Evolutionary conservation across 2,113 vertebrate species (phyloP), one percentile per base, ranked within the genome.

Genomic region (Litocranius walleri): DNA sequence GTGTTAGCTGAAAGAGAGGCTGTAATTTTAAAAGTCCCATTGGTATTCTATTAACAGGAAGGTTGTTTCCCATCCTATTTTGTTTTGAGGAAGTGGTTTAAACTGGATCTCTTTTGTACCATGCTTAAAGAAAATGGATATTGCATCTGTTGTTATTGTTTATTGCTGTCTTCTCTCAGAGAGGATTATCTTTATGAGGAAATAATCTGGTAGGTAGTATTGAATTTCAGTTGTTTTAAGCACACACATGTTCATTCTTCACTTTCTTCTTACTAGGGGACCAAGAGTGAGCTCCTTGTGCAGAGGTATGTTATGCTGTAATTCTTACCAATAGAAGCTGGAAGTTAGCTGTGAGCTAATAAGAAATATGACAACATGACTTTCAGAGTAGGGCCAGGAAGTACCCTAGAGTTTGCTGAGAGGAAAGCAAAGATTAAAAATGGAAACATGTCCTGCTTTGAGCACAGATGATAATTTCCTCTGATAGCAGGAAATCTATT

Each of bases 171-270:
- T 64, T 84, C 15, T 62, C 19, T 88, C 59, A 36, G 71, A 61
- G 27, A 89, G 74, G 86, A 97, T 98, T 93, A 97, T 92, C 56
- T 45, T 82, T 57, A 64, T 7, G 88, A 96, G 95, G 93, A 97
- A 92, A 62, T 48, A 8, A 64, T 45, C 85, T 91, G 92, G 45
- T 77, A 82, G 93, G 71, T 50, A 84, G 29, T 25, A 92, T 45
- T 94, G 84, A 45, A 91, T 59, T 67, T 97, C 62, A 48, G 1
- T 50, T 88, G 19, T 95, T 50, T 23, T 43, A 13, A 30, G 0
- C 77, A 88, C 48, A 19, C 67, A 23, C 33, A 17, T 19, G 33
- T 17, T 95, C 59, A 30, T 15, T 71, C 93, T 98, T 74, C 94
- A 67, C 52, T 94, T 85, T 90, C 89, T 85, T 83, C 57, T 93